Conservation (phyloP, 2,797 vertebrate genomes). For the Chromis chromis region DNA sequence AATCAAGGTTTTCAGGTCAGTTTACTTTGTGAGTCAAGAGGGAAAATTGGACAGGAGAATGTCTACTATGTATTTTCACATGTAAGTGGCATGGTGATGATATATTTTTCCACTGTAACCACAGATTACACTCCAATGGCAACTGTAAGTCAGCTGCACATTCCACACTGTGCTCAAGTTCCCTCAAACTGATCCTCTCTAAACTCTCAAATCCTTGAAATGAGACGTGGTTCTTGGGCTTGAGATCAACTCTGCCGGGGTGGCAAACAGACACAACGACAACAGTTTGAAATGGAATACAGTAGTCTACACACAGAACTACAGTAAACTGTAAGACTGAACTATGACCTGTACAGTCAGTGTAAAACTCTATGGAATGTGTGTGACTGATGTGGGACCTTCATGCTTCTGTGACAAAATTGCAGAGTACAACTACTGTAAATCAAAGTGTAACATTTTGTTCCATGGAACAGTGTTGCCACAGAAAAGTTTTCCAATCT, state of each 20-base stretch:
- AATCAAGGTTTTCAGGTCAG: constrained; percentile 24
- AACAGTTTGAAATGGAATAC: not conserved
- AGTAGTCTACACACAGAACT: not conserved
- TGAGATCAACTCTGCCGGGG: constrained; percentile 17
- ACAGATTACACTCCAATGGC: constrained; percentile 28
- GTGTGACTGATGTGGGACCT: not conserved
- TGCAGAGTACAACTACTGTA: not conserved
- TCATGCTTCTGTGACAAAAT: not conserved
- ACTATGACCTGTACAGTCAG: not conserved
- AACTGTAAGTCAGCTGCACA: constrained; percentile 36
- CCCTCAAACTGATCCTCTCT: constrained; percentile 26
- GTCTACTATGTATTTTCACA: constrained; percentile 44
- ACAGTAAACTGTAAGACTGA: not conserved
- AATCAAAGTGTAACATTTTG: not conserved
- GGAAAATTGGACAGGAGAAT: constrained; percentile 39
- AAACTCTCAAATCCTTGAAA: constrained; percentile 26
- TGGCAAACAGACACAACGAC: constrained; percentile 16
- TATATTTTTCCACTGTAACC: constrained; percentile 58
- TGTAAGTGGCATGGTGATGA: constrained; percentile 31
- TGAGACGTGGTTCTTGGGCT: not conserved
- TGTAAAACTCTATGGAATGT: not conserved
- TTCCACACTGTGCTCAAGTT: constrained; percentile 42
- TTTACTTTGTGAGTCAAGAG: constrained; percentile 40
- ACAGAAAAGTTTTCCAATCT: not conserved
- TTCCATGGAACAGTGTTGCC: not conserved